A percentile compares a stretch with the other conserved stretches of the same genome.
Conservation (phyloP, 2,888 invertebrate species). For the Apoda limacodes region DNA sequence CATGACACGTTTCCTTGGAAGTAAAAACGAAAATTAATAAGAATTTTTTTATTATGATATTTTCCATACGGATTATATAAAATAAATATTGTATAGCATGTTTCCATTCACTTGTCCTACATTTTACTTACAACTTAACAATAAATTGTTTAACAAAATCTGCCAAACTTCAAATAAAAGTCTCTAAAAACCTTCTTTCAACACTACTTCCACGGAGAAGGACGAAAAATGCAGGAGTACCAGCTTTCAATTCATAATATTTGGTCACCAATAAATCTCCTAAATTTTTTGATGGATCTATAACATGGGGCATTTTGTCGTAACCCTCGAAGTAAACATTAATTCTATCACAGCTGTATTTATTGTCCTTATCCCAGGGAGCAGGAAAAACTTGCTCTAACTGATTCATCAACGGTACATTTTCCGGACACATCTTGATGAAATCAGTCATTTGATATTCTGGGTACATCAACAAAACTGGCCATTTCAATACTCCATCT, state of each 20-base stretch:
- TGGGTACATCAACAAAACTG: slow-evolving; percentile 89
- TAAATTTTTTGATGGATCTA: slow-evolving; percentile 68
- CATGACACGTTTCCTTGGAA: too few relatives aligned
- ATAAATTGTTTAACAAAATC: slow-evolving; percentile 4
- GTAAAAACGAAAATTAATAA: too few relatives aligned
- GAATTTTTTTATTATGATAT: too few relatives aligned
- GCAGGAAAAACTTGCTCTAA: slow-evolving; percentile 73
- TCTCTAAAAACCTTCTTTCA: slow-evolving; percentile 69
- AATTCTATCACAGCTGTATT: slow-evolving; percentile 72
- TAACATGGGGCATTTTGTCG: slow-evolving; percentile 69
- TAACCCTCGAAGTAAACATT: slow-evolving; percentile 81
- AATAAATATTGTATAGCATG: too few relatives aligned
- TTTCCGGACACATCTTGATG: slow-evolving; percentile 83
- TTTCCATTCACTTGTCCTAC: not conserved
- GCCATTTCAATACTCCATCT: slow-evolving; percentile 80
- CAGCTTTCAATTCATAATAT: slow-evolving; percentile 72
- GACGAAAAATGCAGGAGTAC: slow-evolving; percentile 75
- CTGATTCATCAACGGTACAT: slow-evolving; percentile 63
- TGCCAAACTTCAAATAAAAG: slow-evolving; percentile 33
- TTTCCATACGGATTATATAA: too few relatives aligned
- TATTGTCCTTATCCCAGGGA: slow-evolving; percentile 78
- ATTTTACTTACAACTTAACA: not conserved
- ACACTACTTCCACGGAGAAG: slow-evolving; percentile 67
- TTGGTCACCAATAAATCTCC: slow-evolving; percentile 69
- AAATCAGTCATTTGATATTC: slow-evolving; percentile 90